A percentile compares a stretch with the other conserved stretches of the same genome.
These are phyloP conservation scores for Halocynthia roretzi DNA, from an alignment of 23 tunicate genomes.

Conservation along the genomic window DNA sequence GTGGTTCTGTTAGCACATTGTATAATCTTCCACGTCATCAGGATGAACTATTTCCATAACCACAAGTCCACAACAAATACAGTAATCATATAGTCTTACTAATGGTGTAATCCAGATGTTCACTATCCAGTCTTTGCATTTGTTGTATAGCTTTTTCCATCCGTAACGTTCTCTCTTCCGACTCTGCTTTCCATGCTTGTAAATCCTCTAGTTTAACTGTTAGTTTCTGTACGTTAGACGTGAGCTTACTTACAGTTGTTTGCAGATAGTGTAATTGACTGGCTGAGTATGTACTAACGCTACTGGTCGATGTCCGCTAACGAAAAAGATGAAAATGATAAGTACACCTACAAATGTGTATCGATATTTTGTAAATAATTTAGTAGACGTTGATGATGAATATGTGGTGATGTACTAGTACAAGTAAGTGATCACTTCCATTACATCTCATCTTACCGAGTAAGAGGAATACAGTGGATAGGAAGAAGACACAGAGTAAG, in stretches of 20 bases:
- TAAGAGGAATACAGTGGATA: neutral
- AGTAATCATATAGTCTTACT: too few species aligned
- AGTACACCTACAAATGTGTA: too few species aligned
- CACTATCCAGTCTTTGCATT: neutral
- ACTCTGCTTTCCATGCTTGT: neutral
- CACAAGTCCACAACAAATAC: too few species aligned
- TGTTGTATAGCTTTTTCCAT: neutral
- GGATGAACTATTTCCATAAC: too few species aligned
- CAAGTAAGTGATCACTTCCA: neutral
- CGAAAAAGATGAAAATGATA: neutral
- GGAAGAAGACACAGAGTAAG: neutral
- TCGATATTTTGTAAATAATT: too few species aligned
- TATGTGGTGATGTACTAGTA: too few species aligned
- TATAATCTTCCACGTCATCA: too few species aligned
- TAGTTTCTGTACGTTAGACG: neutral
- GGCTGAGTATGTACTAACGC: neutral
- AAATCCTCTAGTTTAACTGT: neutral
- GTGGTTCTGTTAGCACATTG: too few species aligned
- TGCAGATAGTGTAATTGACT: slow-evolving; percentile 8
- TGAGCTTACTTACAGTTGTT: neutral
- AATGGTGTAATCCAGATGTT: neutral
- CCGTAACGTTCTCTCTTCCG: slow-evolving; percentile 1
- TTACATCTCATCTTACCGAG: neutral
- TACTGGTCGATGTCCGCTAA: neutral
- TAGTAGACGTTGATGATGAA: too few species aligned